Percentiles rank a stretch among this genome's conserved stretches.
Conservation (phyloP, 2,797 vertebrate genomes). For the Neomorphus geoffroyi region DNA sequence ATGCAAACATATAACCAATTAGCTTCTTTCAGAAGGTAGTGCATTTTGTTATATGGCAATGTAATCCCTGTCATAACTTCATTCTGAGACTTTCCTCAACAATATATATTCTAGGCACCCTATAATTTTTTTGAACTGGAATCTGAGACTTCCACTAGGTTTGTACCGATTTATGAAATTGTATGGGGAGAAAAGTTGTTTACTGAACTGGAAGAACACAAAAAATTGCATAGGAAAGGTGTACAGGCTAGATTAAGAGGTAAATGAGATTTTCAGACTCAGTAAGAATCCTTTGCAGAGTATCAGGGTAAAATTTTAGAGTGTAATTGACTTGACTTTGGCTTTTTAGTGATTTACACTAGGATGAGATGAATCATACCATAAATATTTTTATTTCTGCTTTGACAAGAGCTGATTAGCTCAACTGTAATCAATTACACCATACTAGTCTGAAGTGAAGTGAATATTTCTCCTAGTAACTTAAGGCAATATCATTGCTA, state of each 20-base stretch:
- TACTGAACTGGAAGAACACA: background rate
- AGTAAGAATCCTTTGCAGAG: accelerated
- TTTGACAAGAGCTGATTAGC: background rate
- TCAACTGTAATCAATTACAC: background rate
- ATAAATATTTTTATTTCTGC: background rate
- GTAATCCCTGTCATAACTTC: background rate
- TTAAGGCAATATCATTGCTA: background rate
- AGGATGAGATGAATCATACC: background rate
- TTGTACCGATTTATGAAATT: background rate
- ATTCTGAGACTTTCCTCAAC: background rate
- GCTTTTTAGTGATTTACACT: background rate
- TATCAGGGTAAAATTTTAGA: background rate
- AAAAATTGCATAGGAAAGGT: background rate
- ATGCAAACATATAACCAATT: background rate
- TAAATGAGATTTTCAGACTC: background rate
- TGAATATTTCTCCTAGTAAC: background rate
- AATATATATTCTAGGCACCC: accelerated
- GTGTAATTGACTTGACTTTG: background rate
- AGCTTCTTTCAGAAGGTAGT: background rate
- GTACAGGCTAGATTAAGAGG: background rate
- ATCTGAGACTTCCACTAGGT: background rate
- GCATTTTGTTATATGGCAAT: too few relatives aligned
- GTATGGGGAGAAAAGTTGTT: background rate
- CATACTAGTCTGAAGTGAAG: background rate
- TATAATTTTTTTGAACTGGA: background rate